Percentiles rank a stretch among this genome's conserved stretches.
phyloP scores from a whole-genome alignment of 2,797 vertebrate genomes.

The Pipistrellus kuhlii region DNA sequence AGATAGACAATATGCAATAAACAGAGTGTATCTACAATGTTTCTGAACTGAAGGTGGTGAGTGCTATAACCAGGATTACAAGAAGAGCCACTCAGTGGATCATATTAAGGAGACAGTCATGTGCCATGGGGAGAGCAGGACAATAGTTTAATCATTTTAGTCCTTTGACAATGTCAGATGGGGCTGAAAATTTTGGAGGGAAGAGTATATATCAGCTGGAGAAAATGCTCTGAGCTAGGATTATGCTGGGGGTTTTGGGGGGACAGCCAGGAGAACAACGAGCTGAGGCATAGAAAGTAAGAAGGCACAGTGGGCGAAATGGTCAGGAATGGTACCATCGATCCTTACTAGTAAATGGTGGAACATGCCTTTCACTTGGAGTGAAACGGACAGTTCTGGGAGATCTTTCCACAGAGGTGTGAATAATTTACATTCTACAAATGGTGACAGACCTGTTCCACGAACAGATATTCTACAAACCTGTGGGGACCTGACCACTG shows the following conservation, averaged over 20 bases:
- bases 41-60: background rate
- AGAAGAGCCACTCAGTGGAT: background rate
- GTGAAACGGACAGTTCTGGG: background rate
- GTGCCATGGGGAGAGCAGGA: background rate
- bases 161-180: background rate
- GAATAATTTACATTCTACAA: background rate
- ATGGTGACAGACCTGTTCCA: background rate
- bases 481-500: background rate
- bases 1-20: background rate
- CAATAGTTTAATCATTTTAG: background rate
- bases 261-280: background rate
- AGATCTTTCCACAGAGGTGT: background rate
- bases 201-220: background rate
- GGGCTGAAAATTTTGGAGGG: background rate
- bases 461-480: background rate
- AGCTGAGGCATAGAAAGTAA: background rate
- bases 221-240: background rate
- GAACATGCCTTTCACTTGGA: background rate
- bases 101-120: background rate
- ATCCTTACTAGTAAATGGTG: background rate
- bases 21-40: background rate
- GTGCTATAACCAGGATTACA: background rate
- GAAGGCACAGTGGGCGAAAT: rapidly evolving
- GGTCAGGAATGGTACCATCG: background rate
- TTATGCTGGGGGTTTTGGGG: too few relatives aligned